A percentile compares a stretch with the other conserved stretches of the same genome.
Evolutionary conservation across 2,113 vertebrate species (phyloP).

Genomic region (Myotis lucifugus): DNA sequence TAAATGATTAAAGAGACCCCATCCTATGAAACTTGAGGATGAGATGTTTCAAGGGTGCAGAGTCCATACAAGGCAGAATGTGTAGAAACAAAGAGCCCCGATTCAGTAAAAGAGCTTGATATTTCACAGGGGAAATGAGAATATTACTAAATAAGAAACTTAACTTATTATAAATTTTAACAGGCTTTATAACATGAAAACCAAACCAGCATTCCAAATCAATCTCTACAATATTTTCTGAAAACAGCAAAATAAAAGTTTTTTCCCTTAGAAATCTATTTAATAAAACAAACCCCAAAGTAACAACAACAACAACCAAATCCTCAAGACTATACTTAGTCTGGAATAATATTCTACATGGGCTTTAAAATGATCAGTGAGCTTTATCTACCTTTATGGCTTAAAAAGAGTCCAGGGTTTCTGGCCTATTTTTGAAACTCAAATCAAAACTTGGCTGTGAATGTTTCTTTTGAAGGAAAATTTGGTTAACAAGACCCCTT

Average conservation of each 20-base stretch:
- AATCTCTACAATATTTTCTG: neutral
- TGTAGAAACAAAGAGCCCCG: slow-evolving; percentile 59
- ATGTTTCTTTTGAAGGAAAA: slow-evolving; percentile 30
- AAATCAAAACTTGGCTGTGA: neutral
- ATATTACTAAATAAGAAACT: slow-evolving; percentile 46
- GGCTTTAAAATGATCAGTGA: neutral
- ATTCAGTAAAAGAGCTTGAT: slow-evolving; percentile 49
- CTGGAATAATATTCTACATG: neutral
- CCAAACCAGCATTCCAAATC: slow-evolving; percentile 14
- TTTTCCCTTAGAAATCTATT: neutral
- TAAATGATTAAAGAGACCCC: slow-evolving; percentile 86
- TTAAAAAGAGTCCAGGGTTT: neutral
- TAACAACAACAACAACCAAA: neutral
- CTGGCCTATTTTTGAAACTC: neutral
- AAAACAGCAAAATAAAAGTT: neutral
- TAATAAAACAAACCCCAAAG: neutral
- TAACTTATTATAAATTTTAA: neutral
- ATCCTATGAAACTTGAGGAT: slow-evolving; percentile 82
- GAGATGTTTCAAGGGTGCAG: slow-evolving; percentile 80
- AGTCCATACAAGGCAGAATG: slow-evolving; percentile 65
- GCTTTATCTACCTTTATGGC: neutral
- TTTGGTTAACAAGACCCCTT: neutral
- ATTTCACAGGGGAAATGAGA: slow-evolving; percentile 46
- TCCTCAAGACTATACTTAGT: neutral
- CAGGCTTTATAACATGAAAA: slow-evolving; percentile 14